phyloP scores from a whole-genome alignment of 1,140 invertebrate species.

The Stegodyphus mimosarum region DNA sequence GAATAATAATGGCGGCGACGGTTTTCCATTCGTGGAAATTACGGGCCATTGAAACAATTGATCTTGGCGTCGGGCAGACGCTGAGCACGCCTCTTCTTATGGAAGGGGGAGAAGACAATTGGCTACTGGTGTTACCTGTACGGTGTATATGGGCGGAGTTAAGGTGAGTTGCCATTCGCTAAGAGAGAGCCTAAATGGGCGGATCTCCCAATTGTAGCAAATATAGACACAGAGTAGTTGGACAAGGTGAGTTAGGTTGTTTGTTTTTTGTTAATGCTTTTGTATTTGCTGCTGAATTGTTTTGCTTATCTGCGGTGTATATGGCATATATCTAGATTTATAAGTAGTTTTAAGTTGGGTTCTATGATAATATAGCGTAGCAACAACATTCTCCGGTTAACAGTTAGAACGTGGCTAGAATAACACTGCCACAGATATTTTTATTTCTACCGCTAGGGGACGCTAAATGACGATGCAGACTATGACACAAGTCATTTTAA shows the following conservation, averaged over 20 bases:
- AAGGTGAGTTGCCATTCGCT: constrained; percentile 44
- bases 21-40: constrained; percentile 52
- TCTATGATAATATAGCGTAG: too few relatives aligned
- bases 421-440: too few relatives aligned
- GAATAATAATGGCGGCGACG: constrained; percentile 23
- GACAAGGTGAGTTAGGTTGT: constrained; percentile 4
- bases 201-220: not conserved
- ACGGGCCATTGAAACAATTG: constrained; percentile 48
- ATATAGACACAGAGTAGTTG: constrained; percentile 11
- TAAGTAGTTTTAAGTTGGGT: too few relatives aligned
- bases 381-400: too few relatives aligned
- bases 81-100: constrained; percentile 5
- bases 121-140: constrained; percentile 56
- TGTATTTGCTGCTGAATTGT: not conserved
- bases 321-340: too few relatives aligned
- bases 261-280: constrained; percentile 10
- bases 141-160: constrained; percentile 19
- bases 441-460: too few relatives aligned
- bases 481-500: too few relatives aligned
- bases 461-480: too few relatives aligned
- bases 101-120: constrained; percentile 16
- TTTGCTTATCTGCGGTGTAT: not conserved
- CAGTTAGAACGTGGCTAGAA: too few relatives aligned
- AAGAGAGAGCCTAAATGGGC: not conserved
- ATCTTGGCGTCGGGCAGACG: constrained; percentile 51